Evolutionary conservation across 1,140 invertebrate genomes (phyloP), one percentile per base, ranked within the genome.

Genomic region (Cylas formicarius): DNA sequence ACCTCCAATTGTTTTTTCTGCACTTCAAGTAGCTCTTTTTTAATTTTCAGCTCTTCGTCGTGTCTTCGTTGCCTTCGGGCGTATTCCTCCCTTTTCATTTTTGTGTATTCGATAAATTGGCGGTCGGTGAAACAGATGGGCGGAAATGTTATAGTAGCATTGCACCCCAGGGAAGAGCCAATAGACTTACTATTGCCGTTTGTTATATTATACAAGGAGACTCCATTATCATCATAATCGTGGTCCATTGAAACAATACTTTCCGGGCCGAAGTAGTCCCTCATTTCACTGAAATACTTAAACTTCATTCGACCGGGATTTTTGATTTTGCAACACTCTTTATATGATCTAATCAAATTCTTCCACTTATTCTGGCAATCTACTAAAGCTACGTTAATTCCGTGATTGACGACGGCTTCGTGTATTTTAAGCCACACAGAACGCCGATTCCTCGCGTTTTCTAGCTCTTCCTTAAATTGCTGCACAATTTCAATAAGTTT

Each of bases 281-380:
- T 29, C 46, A 48, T 48, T 37, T 48, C 46, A n/a, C 43, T 48
- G 16, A 43, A 48, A 18, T 48, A 48, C 10, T 40, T 32, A 31
- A 48, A 48, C 18, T 40, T 32, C 46, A 48, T 48, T 14, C 43
- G 42, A 27, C 39, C 33, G 23, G 36, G 42, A 17, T 48, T 48
- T 18, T 43, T 48, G 39, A 48, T 48, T 42, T 48, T 48, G 23
- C 21, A 27, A 21, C 46, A 48, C 21, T 48, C 46, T 20, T 48
- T 48, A 34, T 48, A 48, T 16, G 24, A 42, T 1, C 46, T 21
- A 14, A 48, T 48, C 2, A 48, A 8, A 19, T 48, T 48, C 22
- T 48, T 48, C 46, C 46, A 48, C 17, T 48, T 48, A 27, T 48
- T 48, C 26, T 48, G 46, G 13, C 46, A 48, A 17, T 48, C 46